phyloP scores from a whole-genome alignment of 2,113 vertebrate genomes.

The Grus americana region DNA sequence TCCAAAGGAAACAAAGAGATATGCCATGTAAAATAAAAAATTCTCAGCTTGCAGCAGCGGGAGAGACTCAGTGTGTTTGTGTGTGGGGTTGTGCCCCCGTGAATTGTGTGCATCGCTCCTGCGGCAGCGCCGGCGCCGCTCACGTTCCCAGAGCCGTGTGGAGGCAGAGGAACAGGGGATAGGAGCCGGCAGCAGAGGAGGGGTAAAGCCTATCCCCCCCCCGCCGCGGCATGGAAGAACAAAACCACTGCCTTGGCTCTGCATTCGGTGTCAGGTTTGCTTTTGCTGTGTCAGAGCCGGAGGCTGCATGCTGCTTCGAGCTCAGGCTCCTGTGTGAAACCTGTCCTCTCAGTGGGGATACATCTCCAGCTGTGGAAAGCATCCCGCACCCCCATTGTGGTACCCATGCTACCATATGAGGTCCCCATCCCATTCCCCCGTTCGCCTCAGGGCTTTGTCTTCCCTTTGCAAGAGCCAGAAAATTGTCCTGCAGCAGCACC shows the following conservation, averaged over 20 bases:
- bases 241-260: background rate
- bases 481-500: background rate
- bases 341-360: rapidly evolving
- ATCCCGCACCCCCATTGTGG: rapidly evolving
- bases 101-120: background rate
- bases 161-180: rapidly evolving
- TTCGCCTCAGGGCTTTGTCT: background rate
- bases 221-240: background rate
- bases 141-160: rapidly evolving
- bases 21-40: background rate
- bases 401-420: rapidly evolving
- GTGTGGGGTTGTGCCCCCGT: background rate
- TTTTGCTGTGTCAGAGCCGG: background rate
- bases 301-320: background rate
- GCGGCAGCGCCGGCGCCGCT: rapidly evolving
- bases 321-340: background rate
- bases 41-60: background rate
- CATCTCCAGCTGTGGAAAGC: background rate
- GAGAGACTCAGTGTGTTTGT: background rate
- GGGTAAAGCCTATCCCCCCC: background rate
- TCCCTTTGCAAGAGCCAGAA: rapidly evolving
- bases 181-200: background rate
- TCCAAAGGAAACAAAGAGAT: background rate
- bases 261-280: background rate
- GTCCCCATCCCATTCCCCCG: background rate